Percentiles rank a stretch among this genome's conserved stretches.
phyloP scores from a whole-genome alignment of 23 tunicate genomes.

The Halocynthia aurantium region DNA sequence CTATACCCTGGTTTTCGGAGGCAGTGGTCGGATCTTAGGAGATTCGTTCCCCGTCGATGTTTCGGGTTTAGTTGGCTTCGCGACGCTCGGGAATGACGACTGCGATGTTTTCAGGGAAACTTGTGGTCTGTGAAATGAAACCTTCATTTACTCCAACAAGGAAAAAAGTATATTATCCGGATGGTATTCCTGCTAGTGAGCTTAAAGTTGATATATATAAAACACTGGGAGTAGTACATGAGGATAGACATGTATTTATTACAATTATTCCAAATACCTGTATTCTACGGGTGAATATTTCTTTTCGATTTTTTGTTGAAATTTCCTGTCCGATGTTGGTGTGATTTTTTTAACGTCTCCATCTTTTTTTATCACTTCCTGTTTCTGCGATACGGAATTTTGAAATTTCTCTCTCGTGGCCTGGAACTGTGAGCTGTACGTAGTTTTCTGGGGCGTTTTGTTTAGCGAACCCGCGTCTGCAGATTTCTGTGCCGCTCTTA shows the following conservation, averaged over 20 bases:
- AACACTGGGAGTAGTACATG: too few relatives aligned
- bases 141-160: too few relatives aligned
- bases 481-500: constrained; percentile 2
- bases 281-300: too few relatives aligned
- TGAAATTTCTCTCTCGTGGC: constrained; percentile 73
- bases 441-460: neutral
- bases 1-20: constrained; percentile 46
- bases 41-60: constrained; percentile 11
- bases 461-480: neutral
- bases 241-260: too few relatives aligned
- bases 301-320: too few relatives aligned
- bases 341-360: too few relatives aligned
- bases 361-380: too few relatives aligned
- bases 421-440: constrained; percentile 24
- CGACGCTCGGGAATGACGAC: neutral
- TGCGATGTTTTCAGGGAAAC: neutral
- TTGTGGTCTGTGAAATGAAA: neutral
- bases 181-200: too few relatives aligned
- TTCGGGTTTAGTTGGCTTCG: neutral
- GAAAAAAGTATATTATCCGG: too few relatives aligned
- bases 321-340: too few relatives aligned
- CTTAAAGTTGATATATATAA: too few relatives aligned
- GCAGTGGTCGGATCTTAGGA: constrained; percentile 43
- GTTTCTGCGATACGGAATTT: neutral
- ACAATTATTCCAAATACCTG: too few relatives aligned